A percentile compares a stretch with the other conserved stretches of the same genome.
These are phyloP conservation scores for Zeus faber DNA, from an alignment of 2,113 vertebrate genomes.

Conservation along the genomic window DNA sequence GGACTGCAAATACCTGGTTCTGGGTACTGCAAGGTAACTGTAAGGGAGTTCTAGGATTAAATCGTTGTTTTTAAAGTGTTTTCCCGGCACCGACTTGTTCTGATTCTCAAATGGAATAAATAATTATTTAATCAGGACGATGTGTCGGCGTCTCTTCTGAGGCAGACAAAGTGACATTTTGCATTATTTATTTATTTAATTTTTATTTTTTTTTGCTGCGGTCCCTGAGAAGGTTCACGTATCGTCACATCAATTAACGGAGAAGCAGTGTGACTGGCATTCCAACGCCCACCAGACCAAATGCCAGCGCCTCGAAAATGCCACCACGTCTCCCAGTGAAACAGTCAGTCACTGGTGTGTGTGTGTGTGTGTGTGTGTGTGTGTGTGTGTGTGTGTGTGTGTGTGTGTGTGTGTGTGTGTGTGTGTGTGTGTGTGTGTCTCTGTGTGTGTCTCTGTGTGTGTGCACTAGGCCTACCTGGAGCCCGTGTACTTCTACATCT, in stretches of 20 bases:
- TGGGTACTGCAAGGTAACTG: too few species aligned
- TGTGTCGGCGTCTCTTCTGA: slow-evolving; percentile 2
- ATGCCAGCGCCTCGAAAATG: slow-evolving; percentile 48
- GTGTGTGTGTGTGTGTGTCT: slow-evolving; percentile 35
- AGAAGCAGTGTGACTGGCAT: too few species aligned
- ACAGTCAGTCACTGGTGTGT: slow-evolving; percentile 11
- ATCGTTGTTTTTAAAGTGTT: too few species aligned
- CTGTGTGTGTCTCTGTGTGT: slow-evolving; percentile 29
- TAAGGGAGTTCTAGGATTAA: too few species aligned
- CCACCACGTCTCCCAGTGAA: slow-evolving; percentile 31
- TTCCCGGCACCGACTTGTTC: too few species aligned
- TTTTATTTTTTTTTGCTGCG: slow-evolving; percentile 10
- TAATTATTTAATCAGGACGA: too few species aligned
- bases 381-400: slow-evolving; percentile 2
- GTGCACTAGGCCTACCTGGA: slow-evolving; percentile 86
- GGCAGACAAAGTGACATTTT: slow-evolving; percentile 30
- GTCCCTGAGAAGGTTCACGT: slow-evolving; percentile 41
- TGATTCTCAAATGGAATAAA: too few species aligned
- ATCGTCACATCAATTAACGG: slow-evolving; percentile 41
- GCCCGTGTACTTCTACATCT: slow-evolving; percentile 98
- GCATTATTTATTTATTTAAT: slow-evolving; percentile 11
- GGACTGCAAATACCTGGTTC: too few species aligned
- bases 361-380: slow-evolving; percentile 14
- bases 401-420: slow-evolving; percentile 19
- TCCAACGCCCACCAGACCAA: too few species aligned